These are phyloP conservation scores for Drosophila novamexicana DNA, from an alignment of 1,140 invertebrate species.

Conservation along the genomic window DNA sequence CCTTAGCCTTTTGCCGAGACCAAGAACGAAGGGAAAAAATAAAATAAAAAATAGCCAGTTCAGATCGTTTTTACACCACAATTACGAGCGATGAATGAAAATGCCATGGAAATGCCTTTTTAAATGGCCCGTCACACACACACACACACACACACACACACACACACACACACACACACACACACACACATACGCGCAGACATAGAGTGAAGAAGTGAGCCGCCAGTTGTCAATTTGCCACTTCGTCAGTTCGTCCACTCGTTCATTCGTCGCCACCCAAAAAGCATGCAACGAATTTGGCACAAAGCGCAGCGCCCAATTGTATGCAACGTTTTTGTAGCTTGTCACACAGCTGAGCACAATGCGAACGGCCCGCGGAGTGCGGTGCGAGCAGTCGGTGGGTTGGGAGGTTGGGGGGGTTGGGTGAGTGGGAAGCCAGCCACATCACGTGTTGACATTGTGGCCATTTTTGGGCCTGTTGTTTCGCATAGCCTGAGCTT, in stretches of 20 bases:
- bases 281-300: slow-evolving; percentile 50
- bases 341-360: slow-evolving; percentile 24
- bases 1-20: slow-evolving; percentile 26
- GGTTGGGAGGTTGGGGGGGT: background rate
- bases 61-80: slow-evolving; percentile 72
- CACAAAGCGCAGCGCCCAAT: slow-evolving; percentile 60
- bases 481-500: slow-evolving; percentile 17
- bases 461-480: slow-evolving; percentile 34
- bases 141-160: background rate
- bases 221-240: slow-evolving; percentile 42
- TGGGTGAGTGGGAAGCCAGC: slow-evolving; percentile 31
- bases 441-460: slow-evolving; percentile 39
- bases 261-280: slow-evolving; percentile 5
- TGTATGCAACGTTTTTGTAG: slow-evolving; percentile 63
- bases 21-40: background rate
- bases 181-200: background rate
- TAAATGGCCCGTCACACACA: slow-evolving; percentile 47
- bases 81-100: slow-evolving; percentile 79
- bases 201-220: background rate
- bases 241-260: slow-evolving; percentile 23
- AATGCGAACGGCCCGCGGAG: background rate
- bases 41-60: slow-evolving; percentile 5
- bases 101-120: slow-evolving; percentile 77
- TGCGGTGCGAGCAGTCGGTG: background rate
- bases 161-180: background rate